Evolutionary conservation across 2,888 invertebrate genomes (phyloP), one percentile per base, ranked within the genome.

Genomic region (Chromoteleia sp.): DNA sequence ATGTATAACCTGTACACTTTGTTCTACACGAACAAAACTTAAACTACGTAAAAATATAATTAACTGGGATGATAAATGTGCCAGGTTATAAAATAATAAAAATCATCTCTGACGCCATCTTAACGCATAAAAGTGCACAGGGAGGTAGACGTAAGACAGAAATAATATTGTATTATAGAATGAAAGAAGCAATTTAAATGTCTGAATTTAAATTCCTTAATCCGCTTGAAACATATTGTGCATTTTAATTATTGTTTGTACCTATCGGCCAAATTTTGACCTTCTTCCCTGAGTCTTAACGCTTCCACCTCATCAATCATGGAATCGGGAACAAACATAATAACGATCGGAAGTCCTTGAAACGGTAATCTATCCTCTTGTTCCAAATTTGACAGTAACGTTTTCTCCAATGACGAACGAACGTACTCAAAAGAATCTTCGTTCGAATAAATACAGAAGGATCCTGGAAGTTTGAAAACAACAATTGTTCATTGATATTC

Each of bases 371-470:
- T 96, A 89, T 98, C 98, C 88, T 98, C 97, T 86, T 97, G 96
- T 88, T 97, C 97, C 74, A 98, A 93, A 93, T 98, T 98, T 14
- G 97, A 96, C 7, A 98, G 93, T 21, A 98, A 93, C 1, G 98
- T 98, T 91, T 98, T 97, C 91, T 98, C 97, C 84, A 99, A 94
- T 91, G 97, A 97, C 75, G 96, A 96, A 85, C 97, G 94, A 59
- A 99, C 95, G 90, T 97, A 98, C 89, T 98, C 98, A 88, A 98
- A 96, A 0, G 98, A 96, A 88, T 97, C 96, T 86, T 96, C 96
- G 88, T 98, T 97, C 87, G 97, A 97, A 92, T 97, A 99, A 17
- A 97, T 96, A 92, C 97, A 97, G 92, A 96, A 96, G 87, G 96
- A 94, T 61, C 96, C 95, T 96, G 88, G 14, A 14, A 39, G 39